These are phyloP conservation scores for Cebidichthys violaceus DNA, from an alignment of 2,113 vertebrate genomes.

Conservation along the genomic window DNA sequence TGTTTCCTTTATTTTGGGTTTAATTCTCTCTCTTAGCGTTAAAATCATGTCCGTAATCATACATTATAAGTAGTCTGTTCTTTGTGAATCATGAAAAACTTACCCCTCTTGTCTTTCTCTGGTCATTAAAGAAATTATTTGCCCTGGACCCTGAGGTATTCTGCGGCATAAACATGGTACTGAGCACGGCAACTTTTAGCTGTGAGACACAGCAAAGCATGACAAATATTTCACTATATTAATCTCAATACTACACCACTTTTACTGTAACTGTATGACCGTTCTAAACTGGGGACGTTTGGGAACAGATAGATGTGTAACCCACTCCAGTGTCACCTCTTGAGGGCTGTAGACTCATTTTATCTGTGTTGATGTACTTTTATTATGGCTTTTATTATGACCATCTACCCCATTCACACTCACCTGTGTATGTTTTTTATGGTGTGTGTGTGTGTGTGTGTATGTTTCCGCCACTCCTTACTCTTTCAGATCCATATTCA, in stretches of 20 bases:
- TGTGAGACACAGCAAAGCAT: constrained; percentile 76
- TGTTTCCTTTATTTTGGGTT: background rate
- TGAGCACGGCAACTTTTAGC: constrained; percentile 73
- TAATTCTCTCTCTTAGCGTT: constrained; percentile 5
- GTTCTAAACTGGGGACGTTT: constrained; percentile 58
- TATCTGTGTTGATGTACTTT: constrained; percentile 30
- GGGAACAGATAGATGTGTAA: constrained; percentile 50
- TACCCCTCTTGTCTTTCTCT: constrained; percentile 75
- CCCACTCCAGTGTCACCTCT: constrained; percentile 46
- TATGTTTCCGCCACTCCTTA: constrained; percentile 15
- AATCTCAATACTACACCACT: constrained; percentile 63
- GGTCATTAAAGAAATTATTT: constrained; percentile 84
- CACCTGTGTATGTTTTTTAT: constrained; percentile 42
- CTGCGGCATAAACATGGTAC: constrained; percentile 82
- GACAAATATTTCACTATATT: constrained; percentile 72
- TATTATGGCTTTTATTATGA: constrained; percentile 26
- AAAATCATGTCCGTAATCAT: constrained; percentile 9
- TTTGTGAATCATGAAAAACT: constrained; percentile 63
- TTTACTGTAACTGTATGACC: constrained; percentile 48
- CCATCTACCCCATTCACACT: constrained; percentile 43
- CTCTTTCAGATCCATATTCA: constrained; percentile 42
- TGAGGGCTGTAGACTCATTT: constrained; percentile 39
- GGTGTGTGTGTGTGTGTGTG: constrained; percentile 15
- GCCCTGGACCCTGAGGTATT: constrained; percentile 82
- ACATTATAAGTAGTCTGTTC: constrained; percentile 42